Percentiles rank a stretch among this genome's conserved stretches.
phyloP scores from a whole-genome alignment of 2,797 vertebrate genomes.

The Danio aesculapii region DNA sequence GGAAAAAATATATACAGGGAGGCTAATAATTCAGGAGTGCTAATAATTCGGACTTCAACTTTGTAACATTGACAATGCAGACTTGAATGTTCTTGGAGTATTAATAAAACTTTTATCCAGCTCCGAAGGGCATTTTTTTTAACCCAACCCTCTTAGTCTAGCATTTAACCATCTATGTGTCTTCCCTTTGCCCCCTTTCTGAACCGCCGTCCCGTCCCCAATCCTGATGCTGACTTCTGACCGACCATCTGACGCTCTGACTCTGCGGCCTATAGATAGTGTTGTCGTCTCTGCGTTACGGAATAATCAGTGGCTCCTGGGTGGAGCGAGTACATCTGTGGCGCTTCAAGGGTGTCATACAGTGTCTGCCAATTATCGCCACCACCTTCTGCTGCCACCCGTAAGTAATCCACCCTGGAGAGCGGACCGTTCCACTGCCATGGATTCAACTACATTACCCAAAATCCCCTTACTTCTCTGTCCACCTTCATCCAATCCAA shows the following conservation, averaged over 20 bases:
- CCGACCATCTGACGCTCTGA: constrained; percentile 61
- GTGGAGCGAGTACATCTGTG: constrained; percentile 79
- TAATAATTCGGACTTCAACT: too few relatives aligned
- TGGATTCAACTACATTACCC: constrained; percentile 56
- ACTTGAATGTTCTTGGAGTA: constrained; percentile 28
- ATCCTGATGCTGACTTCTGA: constrained; percentile 35
- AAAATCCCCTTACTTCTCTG: constrained; percentile 31
- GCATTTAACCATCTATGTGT: constrained; percentile 64
- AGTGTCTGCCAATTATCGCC: constrained; percentile 80
- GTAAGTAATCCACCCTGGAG: constrained; percentile 74
- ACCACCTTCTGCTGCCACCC: constrained; percentile 83
- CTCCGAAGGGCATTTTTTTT: constrained; percentile 13
- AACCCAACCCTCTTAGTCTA: constrained; percentile 26
- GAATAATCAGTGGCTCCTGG: constrained; percentile 84
- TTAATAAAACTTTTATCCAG: constrained; percentile 17
- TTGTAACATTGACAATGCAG: not conserved
- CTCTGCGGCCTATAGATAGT: constrained; percentile 76
- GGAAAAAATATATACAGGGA: too few relatives aligned
- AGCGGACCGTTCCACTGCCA: constrained; percentile 46
- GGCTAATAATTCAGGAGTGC: too few relatives aligned
- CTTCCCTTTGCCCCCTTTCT: constrained; percentile 58
- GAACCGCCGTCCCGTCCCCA: constrained; percentile 63
- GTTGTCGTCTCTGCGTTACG: constrained; percentile 81
- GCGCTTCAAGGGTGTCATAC: constrained; percentile 78
- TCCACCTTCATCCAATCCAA: constrained; percentile 55